A percentile compares a stretch with the other conserved stretches of the same genome.
Conservation (phyloP, 1,140 invertebrate genomes). For the Phymorhynchus buccinoides region DNA sequence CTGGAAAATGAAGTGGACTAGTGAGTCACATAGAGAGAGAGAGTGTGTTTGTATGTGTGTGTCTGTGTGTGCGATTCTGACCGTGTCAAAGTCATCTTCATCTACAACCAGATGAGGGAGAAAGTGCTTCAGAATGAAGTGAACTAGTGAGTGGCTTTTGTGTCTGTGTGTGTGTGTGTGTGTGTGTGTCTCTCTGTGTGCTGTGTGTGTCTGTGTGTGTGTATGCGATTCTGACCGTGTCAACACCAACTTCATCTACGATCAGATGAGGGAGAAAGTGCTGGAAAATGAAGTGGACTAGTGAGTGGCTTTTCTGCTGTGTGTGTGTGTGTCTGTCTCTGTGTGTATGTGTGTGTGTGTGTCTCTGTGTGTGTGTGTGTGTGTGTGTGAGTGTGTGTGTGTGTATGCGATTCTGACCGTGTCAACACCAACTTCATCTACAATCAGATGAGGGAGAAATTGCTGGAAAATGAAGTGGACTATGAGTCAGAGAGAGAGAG, state of each 20-base stretch:
- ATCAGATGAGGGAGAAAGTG: constrained; percentile 33
- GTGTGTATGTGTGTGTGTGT: constrained; percentile 20
- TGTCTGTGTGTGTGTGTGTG: constrained; percentile 22
- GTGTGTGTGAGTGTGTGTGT: not conserved
- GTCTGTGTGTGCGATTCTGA: not conserved
- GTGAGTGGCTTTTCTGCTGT: constrained; percentile 21
- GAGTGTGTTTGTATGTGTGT: too few species aligned
- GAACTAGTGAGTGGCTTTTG: constrained; percentile 28
- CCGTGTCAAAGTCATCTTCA: too few species aligned
- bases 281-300: constrained; percentile 25
- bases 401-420: not conserved
- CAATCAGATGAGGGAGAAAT: too few species aligned
- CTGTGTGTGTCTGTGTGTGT: not conserved
- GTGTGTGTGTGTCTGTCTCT: not conserved
- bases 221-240: too few species aligned
- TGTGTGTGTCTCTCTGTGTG: not conserved
- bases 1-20: too few species aligned
- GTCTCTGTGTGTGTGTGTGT: not conserved
- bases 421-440: not conserved
- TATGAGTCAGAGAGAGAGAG: too few species aligned
- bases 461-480: too few species aligned
- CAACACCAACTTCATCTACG: too few species aligned
- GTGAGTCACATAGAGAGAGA: too few species aligned
- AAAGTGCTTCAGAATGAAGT: constrained; percentile 30
- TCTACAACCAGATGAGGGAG: too few species aligned